Percentiles rank a stretch among this genome's conserved stretches.
These are phyloP conservation scores for Cromileptes altivelis DNA, from an alignment of 2,113 vertebrate genomes.

Conservation along the genomic window DNA sequence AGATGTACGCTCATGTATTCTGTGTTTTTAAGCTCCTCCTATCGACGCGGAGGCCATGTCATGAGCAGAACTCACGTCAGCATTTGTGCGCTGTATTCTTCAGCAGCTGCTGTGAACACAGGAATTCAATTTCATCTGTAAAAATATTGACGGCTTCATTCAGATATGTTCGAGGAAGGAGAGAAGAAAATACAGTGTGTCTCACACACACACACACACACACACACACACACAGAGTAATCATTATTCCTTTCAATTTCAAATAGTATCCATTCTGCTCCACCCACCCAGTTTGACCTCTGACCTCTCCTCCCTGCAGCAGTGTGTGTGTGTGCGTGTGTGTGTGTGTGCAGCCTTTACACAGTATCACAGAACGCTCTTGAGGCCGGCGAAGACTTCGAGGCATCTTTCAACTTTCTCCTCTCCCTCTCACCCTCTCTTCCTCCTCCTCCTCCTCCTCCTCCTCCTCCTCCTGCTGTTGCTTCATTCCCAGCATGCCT, in stretches of 20 bases:
- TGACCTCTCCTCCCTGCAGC: conserved; percentile 50
- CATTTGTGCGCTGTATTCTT: too few species aligned
- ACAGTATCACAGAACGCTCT: conserved; percentile 31
- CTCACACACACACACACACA: not conserved
- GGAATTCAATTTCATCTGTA: not conserved
- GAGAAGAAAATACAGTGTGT: not conserved
- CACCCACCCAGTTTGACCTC: conserved; percentile 63
- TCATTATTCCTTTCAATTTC: conserved; percentile 51
- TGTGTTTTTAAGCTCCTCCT: not conserved
- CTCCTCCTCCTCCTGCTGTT: not conserved
- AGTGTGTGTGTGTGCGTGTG: conserved; percentile 11
- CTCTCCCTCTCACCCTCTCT: not conserved
- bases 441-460: conserved; percentile 19
- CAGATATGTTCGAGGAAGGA: not conserved
- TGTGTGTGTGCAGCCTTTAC: not conserved
- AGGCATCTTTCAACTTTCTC: conserved; percentile 55
- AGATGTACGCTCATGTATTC: not conserved
- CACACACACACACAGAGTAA: conserved; percentile 13
- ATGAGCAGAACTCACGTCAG: too few species aligned
- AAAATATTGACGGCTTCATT: not conserved
- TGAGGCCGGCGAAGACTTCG: conserved; percentile 38
- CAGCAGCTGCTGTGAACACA: not conserved
- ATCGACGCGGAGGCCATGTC: too few species aligned
- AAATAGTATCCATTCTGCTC: conserved; percentile 56
- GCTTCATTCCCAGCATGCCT: conserved; percentile 67